Evolutionary conservation across 2,888 invertebrate genomes (phyloP).

Genomic region (Scotopteryx bipunctaria): DNA sequence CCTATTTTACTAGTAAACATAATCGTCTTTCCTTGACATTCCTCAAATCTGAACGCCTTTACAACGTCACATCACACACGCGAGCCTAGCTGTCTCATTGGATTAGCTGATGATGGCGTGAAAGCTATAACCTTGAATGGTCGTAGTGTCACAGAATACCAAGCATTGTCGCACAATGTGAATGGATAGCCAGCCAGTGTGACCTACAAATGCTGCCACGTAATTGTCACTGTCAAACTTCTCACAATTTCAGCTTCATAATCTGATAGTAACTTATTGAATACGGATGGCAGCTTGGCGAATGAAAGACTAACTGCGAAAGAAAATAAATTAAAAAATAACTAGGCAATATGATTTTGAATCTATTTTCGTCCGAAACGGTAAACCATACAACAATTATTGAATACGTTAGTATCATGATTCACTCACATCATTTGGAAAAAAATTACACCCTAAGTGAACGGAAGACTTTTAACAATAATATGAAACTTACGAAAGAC

Average conservation of each 20-base stretch:
- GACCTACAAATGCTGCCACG: slow-evolving; percentile 60
- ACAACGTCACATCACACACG: slow-evolving; percentile 11
- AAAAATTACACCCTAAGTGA: no score
- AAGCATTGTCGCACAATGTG: slow-evolving; percentile 46
- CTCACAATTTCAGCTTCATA: not conserved
- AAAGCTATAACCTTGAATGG: slow-evolving; percentile 72
- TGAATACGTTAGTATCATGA: no score
- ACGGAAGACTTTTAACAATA: no score
- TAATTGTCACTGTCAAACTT: slow-evolving; percentile 46
- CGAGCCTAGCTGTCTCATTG: not conserved
- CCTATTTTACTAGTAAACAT: no score
- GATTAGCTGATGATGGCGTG: slow-evolving; percentile 61
- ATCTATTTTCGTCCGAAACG: no score
- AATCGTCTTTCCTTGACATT: slow-evolving; percentile 22
- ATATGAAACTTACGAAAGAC: no score
- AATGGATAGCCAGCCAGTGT: slow-evolving; percentile 53
- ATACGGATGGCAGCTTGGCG: no score
- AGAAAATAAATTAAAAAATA: no score
- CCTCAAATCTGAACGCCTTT: slow-evolving; percentile 7
- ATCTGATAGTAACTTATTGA: not conserved
- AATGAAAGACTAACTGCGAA: no score
- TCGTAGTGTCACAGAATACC: slow-evolving; percentile 44
- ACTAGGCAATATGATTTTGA: no score
- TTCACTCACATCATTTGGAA: no score
- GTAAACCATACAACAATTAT: no score